These are phyloP conservation scores for Acanthaster planci DNA, from an alignment of 35 echinoderm and acorn worm species.

Conservation along the genomic window DNA sequence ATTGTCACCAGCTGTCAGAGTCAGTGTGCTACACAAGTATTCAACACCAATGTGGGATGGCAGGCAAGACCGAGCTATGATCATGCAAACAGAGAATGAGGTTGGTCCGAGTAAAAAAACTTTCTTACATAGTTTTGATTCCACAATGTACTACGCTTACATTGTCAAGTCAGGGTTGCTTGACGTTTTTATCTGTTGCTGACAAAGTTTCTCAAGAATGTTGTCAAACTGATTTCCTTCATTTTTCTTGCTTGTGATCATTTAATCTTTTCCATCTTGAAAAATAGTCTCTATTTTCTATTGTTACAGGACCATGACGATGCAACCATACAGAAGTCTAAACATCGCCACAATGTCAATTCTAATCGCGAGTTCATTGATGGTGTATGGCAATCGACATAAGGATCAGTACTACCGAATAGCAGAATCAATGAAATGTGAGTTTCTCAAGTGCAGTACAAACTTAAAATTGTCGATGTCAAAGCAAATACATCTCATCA, in stretches of 20 bases:
- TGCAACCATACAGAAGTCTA: slow-evolving; percentile 52
- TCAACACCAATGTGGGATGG: slow-evolving; percentile 78
- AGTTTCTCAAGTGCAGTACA: no score
- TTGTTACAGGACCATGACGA: slow-evolving; percentile 60
- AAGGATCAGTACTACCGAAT: no score
- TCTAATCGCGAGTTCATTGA: slow-evolving; percentile 31
- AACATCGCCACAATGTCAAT: slow-evolving; percentile 50
- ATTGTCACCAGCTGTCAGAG: slow-evolving; percentile 48
- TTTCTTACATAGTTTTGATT: background rate
- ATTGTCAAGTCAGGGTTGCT: no score
- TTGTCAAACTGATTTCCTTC: no score
- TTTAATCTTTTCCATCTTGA: no score
- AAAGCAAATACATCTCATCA: no score
- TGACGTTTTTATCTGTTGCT: no score
- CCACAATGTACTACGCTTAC: background rate
- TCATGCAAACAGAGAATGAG: slow-evolving; percentile 83
- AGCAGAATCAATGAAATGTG: no score
- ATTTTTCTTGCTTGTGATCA: no score
- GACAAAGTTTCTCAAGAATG: no score
- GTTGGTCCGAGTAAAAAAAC: slow-evolving; percentile 46
- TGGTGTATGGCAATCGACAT: slow-evolving; percentile 35
- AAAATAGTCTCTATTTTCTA: slow-evolving; percentile 4
- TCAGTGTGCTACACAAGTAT: slow-evolving; percentile 58
- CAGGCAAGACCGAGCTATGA: slow-evolving; percentile 71
- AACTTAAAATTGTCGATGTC: no score